Evolutionary conservation across 2,113 vertebrate genomes (phyloP).

Genomic region (Scartelaos histophorus): DNA sequence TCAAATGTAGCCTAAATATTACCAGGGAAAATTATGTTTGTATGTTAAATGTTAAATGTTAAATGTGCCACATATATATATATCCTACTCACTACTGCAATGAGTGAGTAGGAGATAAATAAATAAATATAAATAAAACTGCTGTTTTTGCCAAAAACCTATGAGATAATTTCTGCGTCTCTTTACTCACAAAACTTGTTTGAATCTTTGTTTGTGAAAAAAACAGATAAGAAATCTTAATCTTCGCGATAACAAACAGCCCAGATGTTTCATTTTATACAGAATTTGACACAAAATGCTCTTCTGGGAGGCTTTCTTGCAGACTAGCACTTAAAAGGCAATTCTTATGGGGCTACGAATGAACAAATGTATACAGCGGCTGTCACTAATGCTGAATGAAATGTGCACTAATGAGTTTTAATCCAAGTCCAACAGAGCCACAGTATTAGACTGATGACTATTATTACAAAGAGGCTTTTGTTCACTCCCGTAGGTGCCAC

Average conservation of each 20-base stretch:
- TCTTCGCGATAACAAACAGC: no score
- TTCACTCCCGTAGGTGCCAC: constrained; percentile 14
- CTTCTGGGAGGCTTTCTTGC: no score
- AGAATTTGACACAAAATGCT: no score
- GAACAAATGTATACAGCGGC: neutral
- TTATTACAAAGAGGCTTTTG: constrained; percentile 15
- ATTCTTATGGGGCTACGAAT: no score
- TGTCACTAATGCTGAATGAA: neutral
- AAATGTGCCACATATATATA: neutral
- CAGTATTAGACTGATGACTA: constrained; percentile 35
- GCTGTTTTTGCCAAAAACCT: neutral
- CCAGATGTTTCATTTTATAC: no score
- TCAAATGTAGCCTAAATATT: neutral
- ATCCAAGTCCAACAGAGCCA: neutral
- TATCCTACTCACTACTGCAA: no score
- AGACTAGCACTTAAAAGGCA: no score
- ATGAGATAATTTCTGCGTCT: constrained; percentile 20
- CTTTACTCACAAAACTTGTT: constrained; percentile 18
- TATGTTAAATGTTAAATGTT: no score
- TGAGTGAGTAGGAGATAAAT: no score
- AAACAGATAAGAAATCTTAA: no score
- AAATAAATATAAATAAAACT: no score
- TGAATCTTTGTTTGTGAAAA: constrained; percentile 2
- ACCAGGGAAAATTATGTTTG: neutral
- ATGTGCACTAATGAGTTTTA: neutral